Conservation (phyloP, 2,888 invertebrate genomes). For the Drosophila pegasa region DNA sequence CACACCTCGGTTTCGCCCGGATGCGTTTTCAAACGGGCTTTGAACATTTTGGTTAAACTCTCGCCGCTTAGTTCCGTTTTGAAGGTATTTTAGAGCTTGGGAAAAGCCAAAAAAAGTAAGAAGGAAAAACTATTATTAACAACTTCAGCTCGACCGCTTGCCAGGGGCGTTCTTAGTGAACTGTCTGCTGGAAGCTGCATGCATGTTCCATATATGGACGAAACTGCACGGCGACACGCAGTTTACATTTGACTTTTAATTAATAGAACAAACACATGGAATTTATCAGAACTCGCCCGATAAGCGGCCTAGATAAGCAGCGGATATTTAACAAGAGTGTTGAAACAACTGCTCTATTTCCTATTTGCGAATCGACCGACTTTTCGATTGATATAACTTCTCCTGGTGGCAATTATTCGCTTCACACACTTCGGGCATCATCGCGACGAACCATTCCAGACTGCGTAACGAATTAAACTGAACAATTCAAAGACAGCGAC, state of each 20-base stretch:
- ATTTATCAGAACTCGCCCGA: slow-evolving; percentile 38
- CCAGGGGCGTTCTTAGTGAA: slow-evolving; percentile 44
- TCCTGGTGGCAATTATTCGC: slow-evolving; percentile 27
- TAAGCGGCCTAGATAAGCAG: slow-evolving; percentile 48
- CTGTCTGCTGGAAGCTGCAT: slow-evolving; percentile 50
- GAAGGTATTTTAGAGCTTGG: slow-evolving; percentile 46
- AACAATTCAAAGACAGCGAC: slow-evolving; percentile 43
- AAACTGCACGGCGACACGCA: slow-evolving; percentile 35
- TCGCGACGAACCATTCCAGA: slow-evolving; percentile 42
- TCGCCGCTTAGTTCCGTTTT: slow-evolving; percentile 79
- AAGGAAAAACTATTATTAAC: slow-evolving; percentile 11
- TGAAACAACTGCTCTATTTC: slow-evolving; percentile 31
- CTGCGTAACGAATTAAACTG: slow-evolving; percentile 47
- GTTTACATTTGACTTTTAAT: slow-evolving; percentile 62
- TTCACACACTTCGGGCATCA: slow-evolving; percentile 53
- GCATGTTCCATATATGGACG: slow-evolving; percentile 70
- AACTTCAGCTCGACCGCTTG: slow-evolving; percentile 43
- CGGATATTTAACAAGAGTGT: slow-evolving; percentile 46
- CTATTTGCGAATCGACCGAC: slow-evolving; percentile 34
- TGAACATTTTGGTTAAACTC: slow-evolving; percentile 82
- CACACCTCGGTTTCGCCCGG: slow-evolving; percentile 82
- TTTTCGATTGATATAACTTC: slow-evolving; percentile 20
- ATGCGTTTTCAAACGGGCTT: slow-evolving; percentile 81
- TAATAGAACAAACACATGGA: slow-evolving; percentile 68
- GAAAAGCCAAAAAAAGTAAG: background rate